Evolutionary conservation across 2,797 vertebrate species (phyloP), one percentile per base, ranked within the genome.

Genomic region (Carapus acus): DNA sequence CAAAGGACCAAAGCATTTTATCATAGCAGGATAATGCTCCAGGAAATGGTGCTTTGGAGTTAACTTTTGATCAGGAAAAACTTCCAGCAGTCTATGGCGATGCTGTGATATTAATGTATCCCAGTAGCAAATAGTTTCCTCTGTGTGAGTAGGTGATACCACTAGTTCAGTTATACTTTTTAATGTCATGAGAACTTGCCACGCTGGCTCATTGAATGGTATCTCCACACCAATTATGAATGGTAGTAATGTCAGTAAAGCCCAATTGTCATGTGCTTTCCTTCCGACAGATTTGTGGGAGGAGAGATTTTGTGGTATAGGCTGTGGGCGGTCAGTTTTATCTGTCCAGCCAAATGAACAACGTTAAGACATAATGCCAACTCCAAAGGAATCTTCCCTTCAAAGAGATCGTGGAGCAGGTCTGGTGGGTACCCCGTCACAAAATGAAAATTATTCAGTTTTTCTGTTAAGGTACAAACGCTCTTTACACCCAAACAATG

Each of bases 401-500:
- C 59, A 49, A 54, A 62, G 13, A 49, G 43, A 9, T 65, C 15
- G 38, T 13, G 53, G 48, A 5, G n/a, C n/a, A 57, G 6, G 11
- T 53, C 54, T 52, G 54, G 34, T 19, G 54, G 54, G 49, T 65
- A 58, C 8, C 48, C 43, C 0, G 42, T 57, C 11, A 64, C 47
- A 51, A 51, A 50, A 38, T 54, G 31, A 13, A 54, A 54, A 48
- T 48, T 1, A 4, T 5, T 57, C 7, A 43, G n/a, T 27, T 51
- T 56, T n/a, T 18, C 52, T 6, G 57, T 56, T 27, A 66, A 8
- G 21, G 46, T n/a, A 60, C 51, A 66, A 23, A 2, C 24, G 24
- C 24, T 52, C 23, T 62, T 56, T 8, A 53, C 49, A 48, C 20
- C n/a, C n/a, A n/a, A 43, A 59, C 36, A 56, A 5, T 66, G 54